Evolutionary conservation across 1,140 invertebrate genomes (phyloP), one percentile per base, ranked within the genome.

Genomic region (Sycobia sp.): DNA sequence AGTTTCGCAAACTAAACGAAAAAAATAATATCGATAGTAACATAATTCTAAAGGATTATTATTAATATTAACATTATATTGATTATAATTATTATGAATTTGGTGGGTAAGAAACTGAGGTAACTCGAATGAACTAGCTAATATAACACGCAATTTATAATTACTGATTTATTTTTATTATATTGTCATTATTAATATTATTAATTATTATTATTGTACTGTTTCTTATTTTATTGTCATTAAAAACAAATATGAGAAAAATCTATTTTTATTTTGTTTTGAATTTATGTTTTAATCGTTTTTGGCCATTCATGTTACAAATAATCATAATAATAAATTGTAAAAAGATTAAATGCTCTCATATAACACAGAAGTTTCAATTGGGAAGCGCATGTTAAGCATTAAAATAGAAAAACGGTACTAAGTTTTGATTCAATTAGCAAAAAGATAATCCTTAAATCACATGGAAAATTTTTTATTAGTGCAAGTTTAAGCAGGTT

Each of bases 201-300:
- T 73, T 73, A 55, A 53, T 65, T 67, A 73, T 70, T 73, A 77
- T 76, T 73, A 77, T 78, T 80, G 74, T 80, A 79, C 75, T 72
- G 75, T 79, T 80, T 79, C 71, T 76, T 75, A 78, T 77, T 80
- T 79, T 76, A 79, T 79, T 78, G 70, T 77, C 72, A 75, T 74
- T 79, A 79, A 78, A 77, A 78, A 76, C 66, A 67, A 74, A 72
- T 75, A 73, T 76, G 73, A 68, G 57, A 70, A 59, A 67, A 61
- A 50, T 62, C 55, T 43, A 58, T 67, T 61, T 66, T 67, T 68
- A 53, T 67, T 67, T 63, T 65, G 55, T 63, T 64, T 53, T 59
- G 41, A 55, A 60, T 51, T 65, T 65, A 13, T 67, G 44, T 60
- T 62, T 49, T 51, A 65, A 64, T 25, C 51, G 11, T 41, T 41